Evolutionary conservation across 2,113 vertebrate species (phyloP), one percentile per base, ranked within the genome.

Genomic region (Mus spicilegus): DNA sequence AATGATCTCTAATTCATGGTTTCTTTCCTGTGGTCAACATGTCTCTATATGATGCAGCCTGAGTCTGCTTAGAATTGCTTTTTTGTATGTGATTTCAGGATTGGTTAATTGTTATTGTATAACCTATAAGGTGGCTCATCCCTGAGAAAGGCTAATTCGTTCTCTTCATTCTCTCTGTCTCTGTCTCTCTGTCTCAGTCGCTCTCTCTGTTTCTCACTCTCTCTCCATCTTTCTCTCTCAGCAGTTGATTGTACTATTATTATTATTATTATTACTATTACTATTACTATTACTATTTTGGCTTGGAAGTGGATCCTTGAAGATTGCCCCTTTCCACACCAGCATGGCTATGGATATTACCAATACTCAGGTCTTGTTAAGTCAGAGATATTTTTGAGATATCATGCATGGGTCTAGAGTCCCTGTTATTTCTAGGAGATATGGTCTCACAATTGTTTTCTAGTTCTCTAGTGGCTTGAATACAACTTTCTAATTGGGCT

Each of bases 311-410:
- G 10, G 4, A 58, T 58, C 19, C 20, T 5, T 58, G 5, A 24
- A 58, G 9, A 81, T n/a, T n/a, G 10, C 5, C 1, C 1, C 17
- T 11, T 58, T n/a, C 5, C 2, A 56, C 5, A 12, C 19, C 10
- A 58, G 10, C 78, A 56, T 22, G 33, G 11, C 1, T 56, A 33
- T 33, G 19, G 9, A 8, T 54, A 1, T 6, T 36, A 46, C 1
- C 14, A 78, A 36, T 20, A 33, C 10, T 80, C 3, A 36, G 4
- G 30, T 56, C 30, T 56, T 80, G 30, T 20, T 78, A 33, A 20
- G 77, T 4, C 28, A 36, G 30, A 3, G 7, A 54, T 54, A 54
- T 4, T 54, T 51, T 80, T 54, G 49, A 51, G 30, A 10, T 19
- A 54, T 33, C 49, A 33, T 54, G 1, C 49, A 54, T 54, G 51